phyloP scores from a whole-genome alignment of 2,888 invertebrate genomes.

The Drosophila macrothrix region DNA sequence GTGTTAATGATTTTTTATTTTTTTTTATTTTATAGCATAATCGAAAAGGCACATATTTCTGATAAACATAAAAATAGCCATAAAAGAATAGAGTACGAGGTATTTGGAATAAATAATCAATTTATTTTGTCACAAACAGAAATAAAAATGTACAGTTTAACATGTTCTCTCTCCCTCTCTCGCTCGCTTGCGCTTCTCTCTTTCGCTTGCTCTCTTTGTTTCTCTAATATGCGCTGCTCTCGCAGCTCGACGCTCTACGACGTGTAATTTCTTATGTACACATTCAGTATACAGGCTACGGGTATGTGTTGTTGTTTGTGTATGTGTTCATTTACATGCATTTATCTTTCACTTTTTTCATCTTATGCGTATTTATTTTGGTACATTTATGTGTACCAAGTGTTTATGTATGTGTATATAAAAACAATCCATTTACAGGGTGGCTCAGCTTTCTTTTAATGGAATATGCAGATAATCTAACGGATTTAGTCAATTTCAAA shows the following conservation, averaged over 20 bases:
- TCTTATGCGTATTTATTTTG: conserved; percentile 76
- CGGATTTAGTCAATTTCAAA: background rate
- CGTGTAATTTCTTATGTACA: conserved; percentile 60
- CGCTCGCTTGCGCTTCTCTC: conserved; percentile 7
- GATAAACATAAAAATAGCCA: conserved; percentile 41
- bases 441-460: conserved; percentile 41
- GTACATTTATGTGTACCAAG: conserved; percentile 47
- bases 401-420: conserved; percentile 38
- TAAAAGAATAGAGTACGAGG: conserved; percentile 25
- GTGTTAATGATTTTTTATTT: conserved; percentile 12
- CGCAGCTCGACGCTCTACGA: conserved; percentile 24
- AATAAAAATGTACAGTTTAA: conserved; percentile 77
- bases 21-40: conserved; percentile 28
- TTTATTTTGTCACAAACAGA: conserved; percentile 67
- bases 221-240: conserved; percentile 27
- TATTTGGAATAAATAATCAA: conserved; percentile 64
- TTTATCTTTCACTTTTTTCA: conserved; percentile 76
- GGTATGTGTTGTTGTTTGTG: conserved; percentile 37
- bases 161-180: conserved; percentile 23
- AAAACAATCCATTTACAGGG: conserved; percentile 74
- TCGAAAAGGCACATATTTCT: conserved; percentile 40
- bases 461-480: conserved; percentile 2
- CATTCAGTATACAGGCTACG: conserved; percentile 47
- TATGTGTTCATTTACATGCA: conserved; percentile 71
- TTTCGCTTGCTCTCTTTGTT: conserved; percentile 17